A percentile compares a stretch with the other conserved stretches of the same genome.
These are phyloP conservation scores for Agelas oroides DNA, from an alignment of 37 sponge, comb jelly and placozoan species.

Conservation along the genomic window DNA sequence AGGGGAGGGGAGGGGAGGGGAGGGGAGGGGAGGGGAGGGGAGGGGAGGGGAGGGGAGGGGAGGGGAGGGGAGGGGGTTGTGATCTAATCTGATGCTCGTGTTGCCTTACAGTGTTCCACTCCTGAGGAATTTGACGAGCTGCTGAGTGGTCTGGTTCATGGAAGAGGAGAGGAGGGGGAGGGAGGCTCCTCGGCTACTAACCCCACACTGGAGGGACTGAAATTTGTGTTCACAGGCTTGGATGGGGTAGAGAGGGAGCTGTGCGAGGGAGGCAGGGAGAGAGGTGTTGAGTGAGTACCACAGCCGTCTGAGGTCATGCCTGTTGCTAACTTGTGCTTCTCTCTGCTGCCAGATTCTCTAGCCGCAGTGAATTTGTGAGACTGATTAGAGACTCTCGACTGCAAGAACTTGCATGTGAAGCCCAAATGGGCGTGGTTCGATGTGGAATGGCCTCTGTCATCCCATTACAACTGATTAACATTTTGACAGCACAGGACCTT, in stretches of 20 bases:
- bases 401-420: conserved; percentile 69
- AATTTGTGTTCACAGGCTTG: conserved; percentile 47
- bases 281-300: conserved; percentile 66
- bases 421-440: conserved; percentile 61
- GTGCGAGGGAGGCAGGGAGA: conserved; percentile 56
- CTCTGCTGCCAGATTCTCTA: conserved; percentile 50
- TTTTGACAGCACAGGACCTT: conserved; percentile 84
- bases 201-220: not conserved
- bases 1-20: too few species aligned
- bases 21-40: too few species aligned
- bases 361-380: conserved; percentile 72
- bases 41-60: too few species aligned
- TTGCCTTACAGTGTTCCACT: conserved; percentile 1
- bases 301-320: not conserved
- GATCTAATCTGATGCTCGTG: too few species aligned
- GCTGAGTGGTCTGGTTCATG: not conserved
- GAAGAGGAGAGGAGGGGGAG: conserved; percentile 36
- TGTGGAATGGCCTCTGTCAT: conserved; percentile 92
- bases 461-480: conserved; percentile 78
- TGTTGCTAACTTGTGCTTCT: not conserved
- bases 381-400: conserved; percentile 58
- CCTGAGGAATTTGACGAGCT: conserved; percentile 44
- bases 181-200: not conserved
- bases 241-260: conserved; percentile 68
- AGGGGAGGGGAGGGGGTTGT: too few species aligned